A percentile compares a stretch with the other conserved stretches of the same genome.
Conservation (phyloP, 2,797 vertebrate genomes). For the Spizella passerina region DNA sequence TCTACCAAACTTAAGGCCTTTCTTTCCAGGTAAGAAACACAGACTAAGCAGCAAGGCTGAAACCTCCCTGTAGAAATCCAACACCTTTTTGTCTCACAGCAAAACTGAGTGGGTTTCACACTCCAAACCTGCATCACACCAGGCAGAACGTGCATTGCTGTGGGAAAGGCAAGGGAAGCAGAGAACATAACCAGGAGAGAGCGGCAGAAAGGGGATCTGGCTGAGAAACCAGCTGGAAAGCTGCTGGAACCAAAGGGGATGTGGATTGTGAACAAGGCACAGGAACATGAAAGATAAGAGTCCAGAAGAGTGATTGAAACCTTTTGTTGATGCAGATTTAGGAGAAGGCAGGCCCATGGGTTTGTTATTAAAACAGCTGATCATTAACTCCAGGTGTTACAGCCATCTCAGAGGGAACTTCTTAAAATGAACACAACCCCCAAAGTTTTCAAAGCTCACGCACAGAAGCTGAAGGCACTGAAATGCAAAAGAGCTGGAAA, state of each 20-base stretch:
- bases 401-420: background rate
- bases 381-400: accelerated
- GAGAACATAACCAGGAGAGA: background rate
- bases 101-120: background rate
- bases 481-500: background rate
- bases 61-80: background rate
- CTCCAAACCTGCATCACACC: background rate
- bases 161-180: background rate
- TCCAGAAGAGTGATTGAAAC: accelerated
- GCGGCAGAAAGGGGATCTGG: background rate
- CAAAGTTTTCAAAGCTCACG: background rate
- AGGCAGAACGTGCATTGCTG: accelerated
- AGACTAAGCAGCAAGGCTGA: background rate
- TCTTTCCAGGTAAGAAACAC: background rate
- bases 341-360: background rate
- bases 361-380: background rate
- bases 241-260: background rate
- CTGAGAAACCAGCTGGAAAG: background rate
- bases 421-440: background rate
- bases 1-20: background rate
- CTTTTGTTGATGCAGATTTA: background rate
- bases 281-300: background rate
- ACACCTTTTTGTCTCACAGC: background rate
- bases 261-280: background rate
- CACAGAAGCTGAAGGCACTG: background rate